Evolutionary conservation across 2,888 invertebrate species (phyloP).

Genomic region (Machimus atricapillus): DNA sequence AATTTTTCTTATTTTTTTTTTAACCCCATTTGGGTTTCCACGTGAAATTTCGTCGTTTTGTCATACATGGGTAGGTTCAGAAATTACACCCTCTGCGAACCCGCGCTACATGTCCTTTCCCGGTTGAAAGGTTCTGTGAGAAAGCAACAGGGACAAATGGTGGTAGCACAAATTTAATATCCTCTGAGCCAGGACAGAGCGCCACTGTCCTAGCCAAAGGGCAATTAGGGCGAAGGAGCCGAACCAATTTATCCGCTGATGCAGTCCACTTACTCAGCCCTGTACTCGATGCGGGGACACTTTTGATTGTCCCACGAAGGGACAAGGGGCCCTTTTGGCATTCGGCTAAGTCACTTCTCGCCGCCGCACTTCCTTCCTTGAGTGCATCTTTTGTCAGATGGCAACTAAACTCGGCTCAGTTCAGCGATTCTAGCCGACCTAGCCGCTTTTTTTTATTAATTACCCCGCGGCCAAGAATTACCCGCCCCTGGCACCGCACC

Average conservation of each 20-base stretch:
- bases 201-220: neutral
- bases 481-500: neutral
- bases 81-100: constrained; percentile 45
- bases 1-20: constrained; percentile 37
- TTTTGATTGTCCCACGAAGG: neutral
- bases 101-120: constrained; percentile 15
- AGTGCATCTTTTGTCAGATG: neutral
- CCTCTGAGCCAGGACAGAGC: constrained; percentile 19
- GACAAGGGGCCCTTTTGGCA: neutral
- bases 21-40: constrained; percentile 11
- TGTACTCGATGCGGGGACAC: neutral
- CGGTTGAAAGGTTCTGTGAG: constrained; percentile 37
- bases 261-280: constrained; percentile 43
- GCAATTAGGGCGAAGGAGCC: constrained; percentile 44
- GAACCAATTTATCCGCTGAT: constrained; percentile 46
- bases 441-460: constrained; percentile 1
- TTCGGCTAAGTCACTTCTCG: neutral
- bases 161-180: constrained; percentile 46
- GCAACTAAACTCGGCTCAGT: neutral
- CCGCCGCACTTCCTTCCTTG: neutral
- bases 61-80: constrained; percentile 47
- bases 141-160: constrained; percentile 35
- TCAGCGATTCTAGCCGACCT: constrained; percentile 16
- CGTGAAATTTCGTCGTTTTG: constrained; percentile 43
- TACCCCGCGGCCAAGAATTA: constrained; percentile 1